These are phyloP conservation scores for Drosophila yakuba DNA, from an alignment of 1,140 invertebrate genomes.

Conservation along the genomic window DNA sequence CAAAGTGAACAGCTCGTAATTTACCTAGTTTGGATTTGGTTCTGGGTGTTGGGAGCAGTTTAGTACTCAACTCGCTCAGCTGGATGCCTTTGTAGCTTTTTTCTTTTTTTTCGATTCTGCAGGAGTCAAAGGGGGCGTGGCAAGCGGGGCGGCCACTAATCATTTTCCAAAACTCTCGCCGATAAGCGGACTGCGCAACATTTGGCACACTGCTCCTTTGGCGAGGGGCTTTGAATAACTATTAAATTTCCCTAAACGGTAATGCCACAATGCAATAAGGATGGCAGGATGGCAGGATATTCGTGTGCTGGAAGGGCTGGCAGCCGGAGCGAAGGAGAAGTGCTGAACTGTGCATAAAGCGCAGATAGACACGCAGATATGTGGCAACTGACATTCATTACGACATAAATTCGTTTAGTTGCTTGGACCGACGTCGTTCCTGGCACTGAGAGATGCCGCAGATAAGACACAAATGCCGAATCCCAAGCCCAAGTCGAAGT, in stretches of 20 bases:
- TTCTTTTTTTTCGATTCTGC: background rate
- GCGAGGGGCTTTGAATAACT: constrained; percentile 42
- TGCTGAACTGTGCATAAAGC: constrained; percentile 65
- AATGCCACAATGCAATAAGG: constrained; percentile 3
- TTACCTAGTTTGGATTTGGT: constrained; percentile 23
- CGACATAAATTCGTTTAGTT: constrained; percentile 73
- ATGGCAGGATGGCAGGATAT: background rate
- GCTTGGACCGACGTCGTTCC: constrained; percentile 13
- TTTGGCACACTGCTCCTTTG: background rate
- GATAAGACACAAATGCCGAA: constrained; percentile 31
- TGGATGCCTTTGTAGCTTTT: background rate
- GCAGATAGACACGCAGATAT: constrained; percentile 67
- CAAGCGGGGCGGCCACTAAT: constrained; percentile 24
- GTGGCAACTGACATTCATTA: constrained; percentile 73
- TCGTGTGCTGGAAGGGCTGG: background rate
- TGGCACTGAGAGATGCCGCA: constrained; percentile 7
- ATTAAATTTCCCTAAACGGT: constrained; percentile 33
- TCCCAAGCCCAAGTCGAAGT: background rate
- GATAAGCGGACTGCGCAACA: constrained; percentile 38
- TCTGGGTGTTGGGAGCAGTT: constrained; percentile 2
- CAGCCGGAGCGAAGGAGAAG: constrained; percentile 22
- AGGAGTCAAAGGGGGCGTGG: background rate
- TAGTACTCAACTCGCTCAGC: background rate
- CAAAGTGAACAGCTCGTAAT: constrained; percentile 78
- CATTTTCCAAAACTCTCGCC: constrained; percentile 24